A percentile compares a stretch with the other conserved stretches of the same genome.
Conservation (phyloP, 2,888 invertebrate species). For the Agonopterix alstromeriana region DNA sequence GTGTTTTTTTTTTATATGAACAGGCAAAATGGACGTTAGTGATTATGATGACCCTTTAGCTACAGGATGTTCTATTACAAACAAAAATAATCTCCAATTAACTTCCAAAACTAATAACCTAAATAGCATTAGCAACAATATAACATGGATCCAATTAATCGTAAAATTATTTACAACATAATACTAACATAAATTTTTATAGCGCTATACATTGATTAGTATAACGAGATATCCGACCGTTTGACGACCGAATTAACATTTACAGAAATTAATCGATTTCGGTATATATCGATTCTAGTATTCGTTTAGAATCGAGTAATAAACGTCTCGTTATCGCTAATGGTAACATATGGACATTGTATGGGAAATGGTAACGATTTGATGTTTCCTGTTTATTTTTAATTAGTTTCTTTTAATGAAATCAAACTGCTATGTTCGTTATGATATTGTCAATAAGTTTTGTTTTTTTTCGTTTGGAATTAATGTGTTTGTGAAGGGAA, state of each 20-base stretch:
- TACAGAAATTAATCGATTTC: slow-evolving; percentile 71
- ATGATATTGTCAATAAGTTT: no score
- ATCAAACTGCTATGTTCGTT: slow-evolving; percentile 3
- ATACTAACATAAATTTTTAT: slow-evolving; percentile 54
- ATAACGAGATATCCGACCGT: slow-evolving; percentile 62
- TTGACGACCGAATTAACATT: slow-evolving; percentile 70
- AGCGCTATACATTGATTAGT: slow-evolving; percentile 65
- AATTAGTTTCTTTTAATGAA: slow-evolving; percentile 37
- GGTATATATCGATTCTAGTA: slow-evolving; percentile 49
- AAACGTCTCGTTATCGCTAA: slow-evolving; percentile 68
- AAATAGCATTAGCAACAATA: slow-evolving; percentile 35
- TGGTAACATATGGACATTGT: slow-evolving; percentile 62
- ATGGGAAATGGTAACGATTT: slow-evolving; percentile 45
- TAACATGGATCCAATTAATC: slow-evolving; percentile 46
- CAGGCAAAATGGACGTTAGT: no score
- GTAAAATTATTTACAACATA: slow-evolving; percentile 54
- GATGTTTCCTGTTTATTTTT: slow-evolving; percentile 55
- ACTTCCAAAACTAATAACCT: slow-evolving; percentile 45
- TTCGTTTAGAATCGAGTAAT: slow-evolving; percentile 21
- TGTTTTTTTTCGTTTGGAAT: no score
- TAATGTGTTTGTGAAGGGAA: no score
- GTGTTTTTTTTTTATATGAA: no score
- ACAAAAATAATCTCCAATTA: slow-evolving; percentile 38
- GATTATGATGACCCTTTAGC: no score
- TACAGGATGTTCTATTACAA: slow-evolving; percentile 9